Evolutionary conservation across 1,140 invertebrate species (phyloP), one percentile per base, ranked within the genome.

Genomic region (Oppia nitens): DNA sequence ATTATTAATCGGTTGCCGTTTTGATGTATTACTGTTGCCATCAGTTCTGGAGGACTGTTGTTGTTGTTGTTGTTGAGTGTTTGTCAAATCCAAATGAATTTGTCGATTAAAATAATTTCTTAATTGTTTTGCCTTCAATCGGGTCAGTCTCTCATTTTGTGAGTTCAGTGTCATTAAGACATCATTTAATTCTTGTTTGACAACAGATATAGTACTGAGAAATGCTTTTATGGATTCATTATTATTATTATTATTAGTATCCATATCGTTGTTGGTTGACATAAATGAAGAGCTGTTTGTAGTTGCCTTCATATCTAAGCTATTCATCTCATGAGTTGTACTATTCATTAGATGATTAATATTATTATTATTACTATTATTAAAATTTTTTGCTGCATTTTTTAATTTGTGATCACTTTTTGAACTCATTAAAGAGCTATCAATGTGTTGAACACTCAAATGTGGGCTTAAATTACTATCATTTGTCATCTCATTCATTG

Each of bases 141-240:
- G 56, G 21, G 20, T 53, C 3, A 61, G 20, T 51, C 53, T 62
- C 2, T 62, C 60, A 48, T 63, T 62, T 27, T 63, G 60, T 2
- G 52, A n/a, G 20, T 32, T 11, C 2, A 59, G 27, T 4, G n/a
- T 28, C 32, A 40, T 20, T 27, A 57, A 28, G n/a, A 59, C 2
- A 47, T 32, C 12, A 23, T 53, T 59, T 24, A 59, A 25, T n/a
- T 59, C 52, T 21, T 53, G 25, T 11, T 45, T 27, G n/a, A 59
- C 27, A 17, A 1, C n/a, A 25, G 1, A 20, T 1, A 59, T 25
- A 21, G 53, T 29, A 47, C 9, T 47, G 17, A 6, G 17, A 40
- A 40, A 40, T 17, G 32, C 32, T 6, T 40, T 40, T 9, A 40
- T 40, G 32, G 6, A 40, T 17, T 40, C 32, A 40, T 17, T 40